Conservation (phyloP, 2,113 vertebrate genomes). For the Nothocercus julius region DNA sequence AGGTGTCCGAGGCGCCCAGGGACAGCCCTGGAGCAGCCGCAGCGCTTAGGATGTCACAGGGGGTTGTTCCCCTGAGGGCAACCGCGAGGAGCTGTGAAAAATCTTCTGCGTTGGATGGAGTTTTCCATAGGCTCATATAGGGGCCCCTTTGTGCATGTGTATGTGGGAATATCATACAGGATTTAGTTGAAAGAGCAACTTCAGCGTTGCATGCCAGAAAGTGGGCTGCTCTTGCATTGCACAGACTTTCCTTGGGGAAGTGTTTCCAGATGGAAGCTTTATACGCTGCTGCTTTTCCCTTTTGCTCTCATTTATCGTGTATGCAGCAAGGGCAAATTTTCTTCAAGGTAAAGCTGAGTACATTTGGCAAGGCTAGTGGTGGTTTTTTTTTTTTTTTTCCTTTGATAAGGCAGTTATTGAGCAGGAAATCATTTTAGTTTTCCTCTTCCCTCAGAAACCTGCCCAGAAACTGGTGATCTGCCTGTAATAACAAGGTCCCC, state of each 20-base stretch:
- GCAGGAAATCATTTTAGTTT: neutral
- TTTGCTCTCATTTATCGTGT: neutral
- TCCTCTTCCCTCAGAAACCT: neutral
- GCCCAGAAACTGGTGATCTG: no score
- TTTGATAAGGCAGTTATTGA: neutral
- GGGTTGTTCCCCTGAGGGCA: neutral
- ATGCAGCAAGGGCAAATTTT: neutral
- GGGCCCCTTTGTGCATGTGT: neutral
- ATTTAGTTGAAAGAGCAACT: neutral
- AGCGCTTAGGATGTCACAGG: neutral
- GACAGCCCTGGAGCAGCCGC: neutral
- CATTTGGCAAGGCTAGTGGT: neutral
- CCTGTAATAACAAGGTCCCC: fast-evolving
- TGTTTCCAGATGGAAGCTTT: conserved; percentile 1
- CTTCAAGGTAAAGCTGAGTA: neutral
- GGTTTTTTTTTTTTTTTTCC: no score
- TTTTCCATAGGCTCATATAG: neutral
- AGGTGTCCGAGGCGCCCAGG: neutral
- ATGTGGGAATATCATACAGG: neutral
- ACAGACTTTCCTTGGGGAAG: neutral
- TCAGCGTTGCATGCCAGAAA: neutral
- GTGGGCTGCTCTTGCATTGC: neutral
- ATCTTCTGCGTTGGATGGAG: neutral
- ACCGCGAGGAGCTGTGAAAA: neutral
- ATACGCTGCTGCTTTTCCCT: neutral